Base-by-base conservation (phyloP, 1,140 invertebrate genomes). In the Lerema accius region DNA sequence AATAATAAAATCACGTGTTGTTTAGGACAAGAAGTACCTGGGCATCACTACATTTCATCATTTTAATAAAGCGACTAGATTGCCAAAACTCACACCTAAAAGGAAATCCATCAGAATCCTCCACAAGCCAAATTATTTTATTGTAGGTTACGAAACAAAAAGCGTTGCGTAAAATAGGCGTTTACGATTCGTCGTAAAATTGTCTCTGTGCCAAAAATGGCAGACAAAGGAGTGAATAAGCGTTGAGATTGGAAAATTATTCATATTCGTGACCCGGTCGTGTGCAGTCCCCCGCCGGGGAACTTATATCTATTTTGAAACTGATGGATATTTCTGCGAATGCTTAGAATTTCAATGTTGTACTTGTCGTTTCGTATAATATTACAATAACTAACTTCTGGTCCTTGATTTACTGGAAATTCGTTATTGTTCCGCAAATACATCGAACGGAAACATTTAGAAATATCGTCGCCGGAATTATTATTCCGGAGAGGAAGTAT, bases 221-320 rank as follows among this genome's bases (percentile, higher is more conserved):
- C 68, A 73, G 71, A 77, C 71, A 82, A 80, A 77, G 71, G 63
- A 76, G 73, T 78, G 78, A 76, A 80, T 76, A 76, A 80, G 76
- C 65, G 73, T 66, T 37, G 78, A 68, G 71, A 82, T 77, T 77
- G 75, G 75, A 79, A 78, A 82, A 86, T 84, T 84, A 84, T 84
- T 82, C 81, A 84, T 80, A 84, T 74, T 77, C 64, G 73, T 69
- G 77, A 78, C 74, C 76, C 76, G 64, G 63, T 63, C 62, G 65
- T 28, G 17, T 63, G 61, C 62, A 55, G 69, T 63, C 67, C 67
- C 62, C 45, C 70, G 65, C 66, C 66, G 51, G 15, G 43, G 67
- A 32, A 59, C 55, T 71, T 50, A 71, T 65, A 63, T 71, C 64
- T 64, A 40, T 66, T 55, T 55, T 28, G 37, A 45, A 65, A 69